Base-by-base conservation (phyloP, 1,140 invertebrate species). In the Anastrepha obliqua region DNA sequence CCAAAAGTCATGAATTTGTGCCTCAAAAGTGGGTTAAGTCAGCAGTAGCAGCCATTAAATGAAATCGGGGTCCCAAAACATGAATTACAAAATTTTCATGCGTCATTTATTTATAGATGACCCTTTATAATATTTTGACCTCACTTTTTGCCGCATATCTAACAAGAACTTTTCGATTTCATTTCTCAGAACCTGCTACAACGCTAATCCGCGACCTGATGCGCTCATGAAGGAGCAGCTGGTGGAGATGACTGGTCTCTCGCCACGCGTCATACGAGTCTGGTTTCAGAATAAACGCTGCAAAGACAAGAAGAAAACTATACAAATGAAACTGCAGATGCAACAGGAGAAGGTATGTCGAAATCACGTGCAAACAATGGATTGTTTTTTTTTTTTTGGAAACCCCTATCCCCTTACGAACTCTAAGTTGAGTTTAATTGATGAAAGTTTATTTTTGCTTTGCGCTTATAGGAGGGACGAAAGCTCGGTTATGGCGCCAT, bases 211-310 rank as follows among this genome's bases (percentile, higher is more conserved):
- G 58, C 94, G 99, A 74, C 99, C 99, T 11, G 99, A 99, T 94
- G 99, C 99, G 11, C 95, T 99, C 47, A 99, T 99, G 98, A 99
- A 99, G 94, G 99, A 99, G 93, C 98, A 99, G 93, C 95, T 99
- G 87, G 98, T 99, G 11, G 99, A 99, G 94, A 99, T 99, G 98
- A 99, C 99, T 0, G 96, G 97, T 0, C 95, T 99, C 3, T 98
- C 97, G 90, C 98, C 98, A 1, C 94, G 98, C 29, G 98, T 99
- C 87, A 99, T 99, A 90, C 95, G 98, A 91, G 98, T 99, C 20
- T 99, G 98, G 98, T 99, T 99, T 94, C 98, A 99, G 94, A 99
- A 99, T 94, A 99, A 99, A 93, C 94, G 99, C 55, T 99, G 99
- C 94, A 99, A 99, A 94, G 99, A 99, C 94, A 99, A 99, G 94